These are phyloP conservation scores for Psittacula echo DNA, from an alignment of 2,797 vertebrate genomes.

Conservation along the genomic window DNA sequence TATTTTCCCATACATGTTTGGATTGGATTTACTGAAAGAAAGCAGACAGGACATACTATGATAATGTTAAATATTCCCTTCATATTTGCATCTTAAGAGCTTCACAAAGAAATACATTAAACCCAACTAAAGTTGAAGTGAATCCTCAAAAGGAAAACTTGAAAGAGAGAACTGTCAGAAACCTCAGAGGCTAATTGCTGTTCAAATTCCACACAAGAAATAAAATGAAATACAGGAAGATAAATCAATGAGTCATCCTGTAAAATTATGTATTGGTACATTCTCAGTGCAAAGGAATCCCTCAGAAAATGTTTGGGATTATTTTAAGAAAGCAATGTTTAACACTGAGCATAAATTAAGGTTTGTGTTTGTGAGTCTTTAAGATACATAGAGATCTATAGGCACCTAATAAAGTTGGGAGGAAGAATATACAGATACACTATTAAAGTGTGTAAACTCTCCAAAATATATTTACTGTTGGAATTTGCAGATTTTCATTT, in stretches of 20 bases:
- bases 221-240: slow-evolving; percentile 1
- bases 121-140: not conserved
- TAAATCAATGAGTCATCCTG: slow-evolving; percentile 27
- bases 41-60: not conserved
- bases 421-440: not conserved
- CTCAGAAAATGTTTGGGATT: not conserved
- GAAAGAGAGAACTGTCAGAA: slow-evolving; percentile 41
- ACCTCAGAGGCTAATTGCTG: not conserved
- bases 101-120: not conserved
- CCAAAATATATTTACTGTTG: not conserved
- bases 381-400: not conserved
- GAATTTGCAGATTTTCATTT: not conserved
- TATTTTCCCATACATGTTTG: not conserved
- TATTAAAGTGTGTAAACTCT: not conserved
- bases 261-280: slow-evolving; percentile 1
- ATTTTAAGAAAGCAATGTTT: not conserved
- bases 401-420: not conserved
- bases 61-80: not conserved
- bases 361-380: not conserved
- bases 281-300: slow-evolving; percentile 10
- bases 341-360: not conserved
- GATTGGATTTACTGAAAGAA: not conserved
- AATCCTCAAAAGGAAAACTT: slow-evolving; percentile 34
- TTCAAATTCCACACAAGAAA: slow-evolving; percentile 12
- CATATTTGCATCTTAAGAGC: not conserved